A percentile compares a stretch with the other conserved stretches of the same genome.
phyloP scores from a whole-genome alignment of 1,140 invertebrate genomes.

The Drosophila mayri region DNA sequence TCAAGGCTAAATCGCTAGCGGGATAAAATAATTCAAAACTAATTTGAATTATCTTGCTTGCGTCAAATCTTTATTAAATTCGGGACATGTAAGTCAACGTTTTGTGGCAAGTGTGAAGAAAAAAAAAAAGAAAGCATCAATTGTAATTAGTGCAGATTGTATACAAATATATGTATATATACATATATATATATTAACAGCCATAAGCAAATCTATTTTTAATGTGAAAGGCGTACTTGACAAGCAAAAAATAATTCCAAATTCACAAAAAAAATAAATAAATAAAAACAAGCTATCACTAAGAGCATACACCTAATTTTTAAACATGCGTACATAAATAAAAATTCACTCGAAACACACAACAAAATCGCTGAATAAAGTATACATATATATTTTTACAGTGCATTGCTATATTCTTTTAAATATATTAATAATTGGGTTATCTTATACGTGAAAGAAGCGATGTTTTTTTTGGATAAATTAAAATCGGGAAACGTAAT shows the following conservation, averaged over 20 bases:
- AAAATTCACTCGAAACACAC: conserved; percentile 24
- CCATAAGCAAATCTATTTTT: conserved; percentile 43
- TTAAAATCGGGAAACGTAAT: too few relatives aligned
- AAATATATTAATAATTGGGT: conserved; percentile 2
- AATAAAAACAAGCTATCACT: conserved; percentile 14
- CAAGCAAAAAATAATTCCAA: conserved; percentile 36
- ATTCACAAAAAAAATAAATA: conserved; percentile 1
- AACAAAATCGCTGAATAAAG: conserved; percentile 46
- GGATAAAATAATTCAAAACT: conserved; percentile 13
- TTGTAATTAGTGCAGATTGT: conserved; percentile 52
- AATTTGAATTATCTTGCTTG: conserved; percentile 24
- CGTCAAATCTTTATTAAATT: conserved; percentile 14
- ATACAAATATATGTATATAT: conserved; percentile 33
- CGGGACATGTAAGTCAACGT: conserved; percentile 5
- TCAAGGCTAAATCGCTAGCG: neutral
- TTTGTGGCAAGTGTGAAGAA: conserved; percentile 1
- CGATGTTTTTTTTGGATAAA: too few relatives aligned
- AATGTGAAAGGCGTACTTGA: conserved; percentile 24
- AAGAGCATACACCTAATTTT: conserved; percentile 30
- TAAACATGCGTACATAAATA: conserved; percentile 26
- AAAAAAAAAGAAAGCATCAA: conserved; percentile 5
- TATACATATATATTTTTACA: conserved; percentile 49
- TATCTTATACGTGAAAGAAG: too few relatives aligned
- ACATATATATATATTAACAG: conserved; percentile 40
- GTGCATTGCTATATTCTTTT: conserved; percentile 13